These are phyloP conservation scores for Oxyruncus cristatus DNA, from an alignment of 2,113 vertebrate genomes.

Conservation along the genomic window DNA sequence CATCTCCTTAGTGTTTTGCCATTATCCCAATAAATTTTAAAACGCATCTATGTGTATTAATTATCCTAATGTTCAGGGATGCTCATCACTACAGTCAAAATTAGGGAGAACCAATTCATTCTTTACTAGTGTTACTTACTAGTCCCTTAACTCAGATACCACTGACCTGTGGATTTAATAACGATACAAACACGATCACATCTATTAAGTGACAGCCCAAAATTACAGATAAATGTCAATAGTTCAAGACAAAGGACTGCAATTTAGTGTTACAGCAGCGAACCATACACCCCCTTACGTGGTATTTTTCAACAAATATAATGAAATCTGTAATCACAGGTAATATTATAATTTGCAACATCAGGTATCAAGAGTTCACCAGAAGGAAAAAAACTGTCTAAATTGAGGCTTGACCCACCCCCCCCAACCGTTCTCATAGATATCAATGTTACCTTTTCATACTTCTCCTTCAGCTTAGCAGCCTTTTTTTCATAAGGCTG, in stretches of 20 bases:
- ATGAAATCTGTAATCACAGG: background rate
- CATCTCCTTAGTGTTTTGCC: background rate
- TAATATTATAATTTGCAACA: background rate
- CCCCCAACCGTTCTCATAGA: background rate
- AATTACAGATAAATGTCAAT: background rate
- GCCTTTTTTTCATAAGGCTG: conserved; percentile 95
- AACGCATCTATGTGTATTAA: background rate
- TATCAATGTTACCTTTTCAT: conserved; percentile 84
- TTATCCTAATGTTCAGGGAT: background rate
- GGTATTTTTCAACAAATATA: background rate
- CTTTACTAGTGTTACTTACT: background rate
- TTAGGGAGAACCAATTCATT: background rate
- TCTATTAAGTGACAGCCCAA: background rate
- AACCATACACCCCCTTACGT: fast-evolving
- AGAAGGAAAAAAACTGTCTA: background rate
- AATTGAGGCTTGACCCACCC: background rate
- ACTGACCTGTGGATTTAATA: background rate
- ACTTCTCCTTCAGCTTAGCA: conserved; percentile 96
- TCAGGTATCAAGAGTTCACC: fast-evolving
- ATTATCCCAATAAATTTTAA: background rate
- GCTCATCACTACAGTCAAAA: background rate
- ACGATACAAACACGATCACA: fast-evolving
- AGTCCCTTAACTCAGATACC: background rate
- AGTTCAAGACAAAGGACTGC: background rate
- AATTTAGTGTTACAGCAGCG: background rate